Base-by-base conservation (phyloP, 2,888 invertebrate species). In the Euplagia quadripunctaria region DNA sequence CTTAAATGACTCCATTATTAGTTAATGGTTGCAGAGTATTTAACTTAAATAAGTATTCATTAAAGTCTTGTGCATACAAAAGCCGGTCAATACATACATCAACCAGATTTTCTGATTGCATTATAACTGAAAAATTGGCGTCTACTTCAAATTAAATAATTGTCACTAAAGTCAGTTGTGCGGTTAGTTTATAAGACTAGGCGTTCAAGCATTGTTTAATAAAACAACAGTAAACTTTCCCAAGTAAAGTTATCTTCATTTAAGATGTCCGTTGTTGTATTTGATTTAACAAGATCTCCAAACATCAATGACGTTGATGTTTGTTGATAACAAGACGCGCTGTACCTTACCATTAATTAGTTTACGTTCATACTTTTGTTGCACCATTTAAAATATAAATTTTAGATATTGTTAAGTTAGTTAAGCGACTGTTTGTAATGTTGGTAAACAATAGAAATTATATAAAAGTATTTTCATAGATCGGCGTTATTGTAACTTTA, bases 361-460 rank as follows among this genome's bases (percentile, higher is more conserved):
- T 87, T 89, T 17, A 86, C 79, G 82, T 78, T 80, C 83, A 83
- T 80, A 85, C 79, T 86, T 86, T 83, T 86, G 85, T 87, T 84
- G 86, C 83, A 85, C 80, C 77, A 81, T 81, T 78, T 76, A 79
- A 82, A 81, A 81, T 82, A 81, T 84, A 81, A 81, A 77, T 72
- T 72, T 75, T 89, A 89, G 87, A 84, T 93, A 91, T 87, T 89
- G 85, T 91, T 94, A 94, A 94, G 94, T 92, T 93, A 94, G 90
- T 84, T 94, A 93, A 92, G 94, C 81, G 87, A 92, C 90, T 92
- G 90, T 92, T 92, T 84, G 85, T 92, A 91, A 89, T 90, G 87
- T 92, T 92, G 90, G 88, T 88, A 89, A 88, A 89, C 86, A 84
- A 86, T 82, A 79, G 72, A 82, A 79, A 78, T 83, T 85, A 84